Evolutionary conservation across 2,888 invertebrate species (phyloP).

Genomic region (Clepsis dumicolana): DNA sequence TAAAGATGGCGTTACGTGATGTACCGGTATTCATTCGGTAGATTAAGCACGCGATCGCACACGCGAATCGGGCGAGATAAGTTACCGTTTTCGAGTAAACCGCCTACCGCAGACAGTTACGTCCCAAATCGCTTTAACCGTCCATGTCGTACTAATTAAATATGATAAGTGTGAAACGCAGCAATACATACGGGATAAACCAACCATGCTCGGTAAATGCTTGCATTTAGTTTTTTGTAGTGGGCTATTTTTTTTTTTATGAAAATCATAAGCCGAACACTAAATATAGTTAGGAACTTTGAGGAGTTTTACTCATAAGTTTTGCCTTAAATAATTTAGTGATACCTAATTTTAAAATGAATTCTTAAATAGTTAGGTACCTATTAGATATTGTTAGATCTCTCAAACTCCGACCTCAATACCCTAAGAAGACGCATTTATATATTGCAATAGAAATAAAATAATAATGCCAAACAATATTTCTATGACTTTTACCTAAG

Average conservation of each 20-base stretch:
- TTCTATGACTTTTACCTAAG: constrained; percentile 15
- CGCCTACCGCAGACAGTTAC: constrained; percentile 50
- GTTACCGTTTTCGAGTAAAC: constrained; percentile 57
- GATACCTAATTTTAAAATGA: too few relatives aligned
- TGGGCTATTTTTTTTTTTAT: background rate
- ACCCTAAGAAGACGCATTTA: background rate
- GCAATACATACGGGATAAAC: constrained; percentile 8
- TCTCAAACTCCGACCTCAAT: too few relatives aligned
- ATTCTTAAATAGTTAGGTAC: too few relatives aligned
- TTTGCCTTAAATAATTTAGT: too few relatives aligned
- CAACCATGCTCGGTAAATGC: background rate
- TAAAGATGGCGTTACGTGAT: constrained; percentile 61
- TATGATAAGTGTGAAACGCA: constrained; percentile 28
- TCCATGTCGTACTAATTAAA: constrained; percentile 36
- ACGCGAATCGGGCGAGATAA: constrained; percentile 50
- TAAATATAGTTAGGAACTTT: too few relatives aligned
- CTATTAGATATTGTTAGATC: background rate
- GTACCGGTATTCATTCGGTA: constrained; percentile 62
- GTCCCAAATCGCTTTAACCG: constrained; percentile 50
- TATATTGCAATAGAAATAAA: background rate
- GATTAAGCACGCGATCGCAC: constrained; percentile 63
- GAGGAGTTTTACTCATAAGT: too few relatives aligned
- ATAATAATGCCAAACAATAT: constrained; percentile 1
- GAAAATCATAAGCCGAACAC: background rate
- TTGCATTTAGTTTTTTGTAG: background rate